phyloP scores from a whole-genome alignment of 2,888 invertebrate species.

The Ophion ventricosus region DNA sequence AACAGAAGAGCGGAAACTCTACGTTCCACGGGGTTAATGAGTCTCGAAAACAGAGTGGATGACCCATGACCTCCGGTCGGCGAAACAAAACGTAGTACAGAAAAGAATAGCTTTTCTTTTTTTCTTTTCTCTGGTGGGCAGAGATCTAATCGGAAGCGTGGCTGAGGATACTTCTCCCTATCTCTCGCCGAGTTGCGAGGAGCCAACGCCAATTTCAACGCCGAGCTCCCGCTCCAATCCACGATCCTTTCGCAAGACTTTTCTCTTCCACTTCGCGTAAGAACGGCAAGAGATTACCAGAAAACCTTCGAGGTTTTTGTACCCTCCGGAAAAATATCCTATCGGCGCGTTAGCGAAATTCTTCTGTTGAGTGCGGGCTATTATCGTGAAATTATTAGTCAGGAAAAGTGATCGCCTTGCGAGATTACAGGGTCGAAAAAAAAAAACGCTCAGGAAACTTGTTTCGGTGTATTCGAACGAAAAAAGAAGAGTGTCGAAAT shows the following conservation, averaged over 20 bases:
- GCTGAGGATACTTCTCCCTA: constrained; percentile 51
- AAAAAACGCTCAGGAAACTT: not conserved
- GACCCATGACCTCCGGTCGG: constrained; percentile 59
- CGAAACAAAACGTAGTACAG: constrained; percentile 37
- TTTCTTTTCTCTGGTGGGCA: constrained; percentile 38
- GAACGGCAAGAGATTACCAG: constrained; percentile 17
- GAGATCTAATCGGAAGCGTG: constrained; percentile 64
- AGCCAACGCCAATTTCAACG: constrained; percentile 56
- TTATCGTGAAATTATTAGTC: constrained; percentile 34
- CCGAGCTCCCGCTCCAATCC: constrained; percentile 30
- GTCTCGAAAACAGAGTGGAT: constrained; percentile 62
- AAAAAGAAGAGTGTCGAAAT: not conserved
- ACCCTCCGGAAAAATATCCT: constrained; percentile 23
- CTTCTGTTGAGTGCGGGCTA: not conserved
- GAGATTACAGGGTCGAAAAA: not conserved
- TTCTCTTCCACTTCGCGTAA: constrained; percentile 16
- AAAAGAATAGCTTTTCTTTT: constrained; percentile 28
- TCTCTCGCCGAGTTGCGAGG: constrained; percentile 35
- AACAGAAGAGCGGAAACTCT: constrained; percentile 48
- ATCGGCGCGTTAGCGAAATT: constrained; percentile 30
- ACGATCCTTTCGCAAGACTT: constrained; percentile 25
- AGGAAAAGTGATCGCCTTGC: constrained; percentile 14
- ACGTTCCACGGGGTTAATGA: constrained; percentile 63
- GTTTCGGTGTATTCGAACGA: not conserved
- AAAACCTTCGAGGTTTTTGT: constrained; percentile 21